Conservation (phyloP, 2,888 invertebrate species). For the Lacanobia oleracea region DNA sequence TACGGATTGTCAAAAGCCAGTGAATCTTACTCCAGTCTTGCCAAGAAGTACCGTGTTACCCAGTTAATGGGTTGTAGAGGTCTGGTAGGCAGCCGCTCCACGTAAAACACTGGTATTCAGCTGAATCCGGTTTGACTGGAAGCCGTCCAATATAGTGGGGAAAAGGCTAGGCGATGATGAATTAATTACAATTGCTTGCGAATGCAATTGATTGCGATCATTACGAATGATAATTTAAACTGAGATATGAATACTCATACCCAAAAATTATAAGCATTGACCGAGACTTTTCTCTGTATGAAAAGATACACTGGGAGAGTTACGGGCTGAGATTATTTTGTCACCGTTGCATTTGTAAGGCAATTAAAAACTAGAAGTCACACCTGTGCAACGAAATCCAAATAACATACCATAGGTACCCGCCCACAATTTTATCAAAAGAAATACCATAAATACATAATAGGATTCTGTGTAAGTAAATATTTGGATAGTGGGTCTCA, state of each 20-base stretch:
- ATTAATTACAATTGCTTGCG: no score
- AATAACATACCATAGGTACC: conserved; percentile 44
- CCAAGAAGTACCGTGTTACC: no score
- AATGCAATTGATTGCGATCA: no score
- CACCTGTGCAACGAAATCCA: conserved; percentile 47
- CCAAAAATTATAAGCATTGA: background rate
- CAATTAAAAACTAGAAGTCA: conserved; percentile 16
- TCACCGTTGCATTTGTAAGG: background rate
- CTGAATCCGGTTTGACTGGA: no score
- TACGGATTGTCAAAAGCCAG: no score
- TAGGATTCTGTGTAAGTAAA: conserved; percentile 84
- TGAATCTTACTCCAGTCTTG: no score
- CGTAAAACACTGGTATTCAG: no score
- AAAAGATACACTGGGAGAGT: background rate
- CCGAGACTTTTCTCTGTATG: background rate
- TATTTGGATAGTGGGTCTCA: conserved; percentile 87
- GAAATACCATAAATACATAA: conserved; percentile 68
- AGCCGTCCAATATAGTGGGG: no score
- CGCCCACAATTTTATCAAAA: conserved; percentile 61
- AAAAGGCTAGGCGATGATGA: no score
- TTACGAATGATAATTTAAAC: background rate
- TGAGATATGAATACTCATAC: background rate
- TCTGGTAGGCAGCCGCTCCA: no score
- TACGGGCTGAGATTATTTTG: conserved; percentile 3
- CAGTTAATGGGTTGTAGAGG: no score